phyloP scores from a whole-genome alignment of 2,797 vertebrate species.

The Intellagama lesueurii region DNA sequence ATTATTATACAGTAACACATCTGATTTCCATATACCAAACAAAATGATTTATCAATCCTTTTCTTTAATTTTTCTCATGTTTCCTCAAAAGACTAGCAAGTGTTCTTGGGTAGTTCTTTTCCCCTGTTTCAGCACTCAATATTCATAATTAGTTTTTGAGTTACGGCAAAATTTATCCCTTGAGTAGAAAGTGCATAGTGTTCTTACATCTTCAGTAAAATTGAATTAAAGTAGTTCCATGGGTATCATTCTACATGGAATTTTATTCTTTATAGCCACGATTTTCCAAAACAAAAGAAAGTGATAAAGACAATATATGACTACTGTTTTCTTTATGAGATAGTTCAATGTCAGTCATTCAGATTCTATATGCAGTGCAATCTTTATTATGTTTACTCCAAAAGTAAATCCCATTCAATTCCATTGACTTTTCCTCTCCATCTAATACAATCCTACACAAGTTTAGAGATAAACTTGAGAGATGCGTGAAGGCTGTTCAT shows the following conservation, averaged over 20 bases:
- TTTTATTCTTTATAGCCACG: background rate
- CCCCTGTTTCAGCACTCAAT: background rate
- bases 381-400: background rate
- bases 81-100: background rate
- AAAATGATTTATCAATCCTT: background rate
- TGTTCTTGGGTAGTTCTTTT: background rate
- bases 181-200: background rate
- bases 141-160: background rate
- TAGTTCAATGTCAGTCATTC: too few species aligned
- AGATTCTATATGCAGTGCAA: background rate
- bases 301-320: background rate
- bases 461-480: background rate
- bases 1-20: background rate
- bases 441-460: background rate
- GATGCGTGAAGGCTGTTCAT: too few species aligned
- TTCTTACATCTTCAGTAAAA: background rate
- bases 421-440: background rate
- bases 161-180: background rate
- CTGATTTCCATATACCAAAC: background rate
- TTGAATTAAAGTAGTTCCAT: background rate
- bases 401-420: background rate
- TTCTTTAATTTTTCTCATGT: conserved; percentile 7
- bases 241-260: background rate
- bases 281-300: background rate
- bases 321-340: background rate